phyloP scores from a whole-genome alignment of 1,140 invertebrate genomes.

The Scaptomyza montana region DNA sequence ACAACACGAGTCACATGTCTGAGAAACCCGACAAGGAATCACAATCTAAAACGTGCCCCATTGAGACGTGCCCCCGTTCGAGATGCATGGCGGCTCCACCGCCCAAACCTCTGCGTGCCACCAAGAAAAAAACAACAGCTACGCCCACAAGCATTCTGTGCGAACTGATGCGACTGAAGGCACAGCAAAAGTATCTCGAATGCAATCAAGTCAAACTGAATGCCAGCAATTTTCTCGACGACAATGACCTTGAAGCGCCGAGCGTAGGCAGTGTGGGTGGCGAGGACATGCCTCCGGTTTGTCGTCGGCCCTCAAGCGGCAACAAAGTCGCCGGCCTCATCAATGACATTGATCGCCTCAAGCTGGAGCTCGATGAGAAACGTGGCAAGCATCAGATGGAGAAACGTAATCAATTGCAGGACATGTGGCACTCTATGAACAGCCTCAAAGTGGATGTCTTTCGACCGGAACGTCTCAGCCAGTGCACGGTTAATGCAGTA shows the following conservation, averaged over 20 bases:
- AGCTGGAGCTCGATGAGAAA: slow-evolving; percentile 48
- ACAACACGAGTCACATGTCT: slow-evolving; percentile 55
- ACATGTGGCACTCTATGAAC: slow-evolving; percentile 66
- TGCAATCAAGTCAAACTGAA: slow-evolving; percentile 75
- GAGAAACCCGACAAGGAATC: slow-evolving; percentile 19
- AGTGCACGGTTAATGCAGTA: slow-evolving; percentile 58
- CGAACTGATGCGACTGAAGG: slow-evolving; percentile 75
- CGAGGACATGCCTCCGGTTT: not conserved
- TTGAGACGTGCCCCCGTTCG: slow-evolving; percentile 1
- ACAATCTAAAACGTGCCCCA: not conserved
- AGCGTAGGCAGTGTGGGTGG: too few relatives aligned
- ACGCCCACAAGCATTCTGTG: slow-evolving; percentile 71
- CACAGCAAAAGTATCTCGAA: slow-evolving; percentile 83
- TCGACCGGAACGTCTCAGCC: slow-evolving; percentile 57
- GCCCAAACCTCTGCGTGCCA: slow-evolving; percentile 40
- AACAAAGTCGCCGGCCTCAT: slow-evolving; percentile 47
- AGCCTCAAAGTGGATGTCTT: slow-evolving; percentile 69
- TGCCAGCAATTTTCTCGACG: slow-evolving; percentile 54
- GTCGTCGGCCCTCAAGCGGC: slow-evolving; percentile 39
- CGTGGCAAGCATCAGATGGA: slow-evolving; percentile 40
- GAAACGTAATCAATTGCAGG: slow-evolving; percentile 60
- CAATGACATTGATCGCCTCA: slow-evolving; percentile 68
- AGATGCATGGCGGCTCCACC: slow-evolving; percentile 23
- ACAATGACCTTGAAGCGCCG: slow-evolving; percentile 19
- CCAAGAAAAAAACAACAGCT: slow-evolving; percentile 28